Percentiles rank a stretch among this genome's conserved stretches.
Evolutionary conservation across 2,888 invertebrate genomes (phyloP).

Genomic region (Hypomecis punctinalis): DNA sequence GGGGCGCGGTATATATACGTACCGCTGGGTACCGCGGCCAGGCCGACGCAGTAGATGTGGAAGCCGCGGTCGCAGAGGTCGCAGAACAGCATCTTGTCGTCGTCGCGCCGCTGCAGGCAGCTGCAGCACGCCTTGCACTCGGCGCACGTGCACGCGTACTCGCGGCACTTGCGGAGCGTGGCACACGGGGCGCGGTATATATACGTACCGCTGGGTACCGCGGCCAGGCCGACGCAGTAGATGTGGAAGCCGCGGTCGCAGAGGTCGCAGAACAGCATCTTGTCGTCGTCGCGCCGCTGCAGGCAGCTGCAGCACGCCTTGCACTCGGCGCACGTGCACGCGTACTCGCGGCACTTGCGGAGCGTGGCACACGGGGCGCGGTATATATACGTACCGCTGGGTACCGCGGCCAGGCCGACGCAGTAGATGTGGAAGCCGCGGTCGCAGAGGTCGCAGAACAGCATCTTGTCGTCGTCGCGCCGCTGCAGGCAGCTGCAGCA

Average conservation of each 20-base stretch:
- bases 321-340: constrained; percentile 97
- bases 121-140: constrained; percentile 96
- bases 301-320: constrained; percentile 95
- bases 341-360: constrained; percentile 88
- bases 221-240: constrained; percentile 90
- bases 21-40: constrained; percentile 90
- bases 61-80: constrained; percentile 97
- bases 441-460: no score
- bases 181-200: constrained; percentile 93
- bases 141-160: constrained; percentile 96
- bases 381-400: no score
- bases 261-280: constrained; percentile 97
- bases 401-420: no score
- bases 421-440: no score
- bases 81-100: constrained; percentile 97
- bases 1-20: constrained; percentile 92
- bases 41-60: constrained; percentile 95
- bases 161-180: constrained; percentile 92
- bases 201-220: constrained; percentile 92
- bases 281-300: constrained; percentile 93
- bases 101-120: constrained; percentile 92
- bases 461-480: no score
- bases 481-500: no score
- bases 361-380: no score
- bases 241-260: constrained; percentile 98